Conservation (phyloP, 2,797 vertebrate genomes). For the Eospalax fontanierii region DNA sequence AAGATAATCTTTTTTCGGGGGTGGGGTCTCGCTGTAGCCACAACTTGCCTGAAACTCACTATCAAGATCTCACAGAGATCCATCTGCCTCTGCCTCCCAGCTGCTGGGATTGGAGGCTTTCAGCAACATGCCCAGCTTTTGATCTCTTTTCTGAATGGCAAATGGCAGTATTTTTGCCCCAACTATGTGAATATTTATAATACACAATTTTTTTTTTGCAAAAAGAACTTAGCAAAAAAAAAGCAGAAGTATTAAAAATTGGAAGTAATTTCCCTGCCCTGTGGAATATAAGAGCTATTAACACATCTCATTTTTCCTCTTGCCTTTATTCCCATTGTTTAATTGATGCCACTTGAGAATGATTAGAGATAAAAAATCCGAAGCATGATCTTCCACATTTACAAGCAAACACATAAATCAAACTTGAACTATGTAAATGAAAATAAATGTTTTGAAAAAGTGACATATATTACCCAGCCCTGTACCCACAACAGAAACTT, state of each 20-base stretch:
- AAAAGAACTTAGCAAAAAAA: constrained; percentile 55
- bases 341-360: neutral
- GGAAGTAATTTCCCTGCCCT: neutral
- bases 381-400: neutral
- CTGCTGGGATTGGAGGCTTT: no score
- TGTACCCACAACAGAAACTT: neutral
- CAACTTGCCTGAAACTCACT: no score
- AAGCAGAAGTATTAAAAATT: constrained; percentile 37
- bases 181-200: constrained; percentile 44
- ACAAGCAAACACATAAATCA: neutral
- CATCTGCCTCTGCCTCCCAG: no score
- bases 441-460: constrained; percentile 49
- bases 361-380: neutral
- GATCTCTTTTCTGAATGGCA: constrained; percentile 7
- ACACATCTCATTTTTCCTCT: neutral
- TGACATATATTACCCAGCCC: neutral
- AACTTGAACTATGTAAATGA: constrained; percentile 14
- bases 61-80: no score
- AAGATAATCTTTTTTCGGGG: no score
- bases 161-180: constrained; percentile 1
- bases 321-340: neutral
- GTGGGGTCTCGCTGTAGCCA: no score
- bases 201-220: neutral
- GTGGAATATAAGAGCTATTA: constrained; percentile 4
- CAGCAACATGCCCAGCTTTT: no score